Evolutionary conservation across 2,113 vertebrate species (phyloP).

Genomic region (Bothrops jararaca): DNA sequence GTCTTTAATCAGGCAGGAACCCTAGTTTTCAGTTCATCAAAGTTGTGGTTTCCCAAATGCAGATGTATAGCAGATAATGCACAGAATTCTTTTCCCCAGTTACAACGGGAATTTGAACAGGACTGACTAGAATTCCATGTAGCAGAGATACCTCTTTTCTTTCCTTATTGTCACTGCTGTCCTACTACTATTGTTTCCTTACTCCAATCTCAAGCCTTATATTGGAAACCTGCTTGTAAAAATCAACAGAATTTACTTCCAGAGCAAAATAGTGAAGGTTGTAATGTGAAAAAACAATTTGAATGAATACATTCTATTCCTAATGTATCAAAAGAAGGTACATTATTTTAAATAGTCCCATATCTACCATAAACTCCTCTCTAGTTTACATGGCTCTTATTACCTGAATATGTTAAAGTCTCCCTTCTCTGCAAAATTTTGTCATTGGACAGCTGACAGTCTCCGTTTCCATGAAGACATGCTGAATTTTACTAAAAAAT

Average conservation of each 20-base stretch:
- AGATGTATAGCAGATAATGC: neutral
- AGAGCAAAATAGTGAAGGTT: neutral
- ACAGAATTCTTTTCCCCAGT: neutral
- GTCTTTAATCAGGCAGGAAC: neutral
- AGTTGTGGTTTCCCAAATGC: neutral
- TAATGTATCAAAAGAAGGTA: neutral
- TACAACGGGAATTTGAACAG: neutral
- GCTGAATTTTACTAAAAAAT: conserved; percentile 13
- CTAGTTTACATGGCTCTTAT: neutral
- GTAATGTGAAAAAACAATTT: neutral
- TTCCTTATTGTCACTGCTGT: neutral
- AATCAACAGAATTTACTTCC: neutral
- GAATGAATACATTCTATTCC: neutral
- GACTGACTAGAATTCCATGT: neutral
- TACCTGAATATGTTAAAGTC: neutral
- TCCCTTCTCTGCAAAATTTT: neutral
- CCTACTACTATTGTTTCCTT: neutral
- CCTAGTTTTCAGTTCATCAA: neutral
- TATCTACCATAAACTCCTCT: neutral
- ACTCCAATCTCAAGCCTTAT: neutral
- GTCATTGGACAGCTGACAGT: neutral
- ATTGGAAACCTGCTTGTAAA: neutral
- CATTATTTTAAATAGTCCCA: neutral
- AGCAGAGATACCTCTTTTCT: neutral
- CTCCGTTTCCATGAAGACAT: neutral